A percentile compares a stretch with the other conserved stretches of the same genome.
Evolutionary conservation across 2,113 vertebrate species (phyloP).

Genomic region (Notarius quadriscutis): DNA sequence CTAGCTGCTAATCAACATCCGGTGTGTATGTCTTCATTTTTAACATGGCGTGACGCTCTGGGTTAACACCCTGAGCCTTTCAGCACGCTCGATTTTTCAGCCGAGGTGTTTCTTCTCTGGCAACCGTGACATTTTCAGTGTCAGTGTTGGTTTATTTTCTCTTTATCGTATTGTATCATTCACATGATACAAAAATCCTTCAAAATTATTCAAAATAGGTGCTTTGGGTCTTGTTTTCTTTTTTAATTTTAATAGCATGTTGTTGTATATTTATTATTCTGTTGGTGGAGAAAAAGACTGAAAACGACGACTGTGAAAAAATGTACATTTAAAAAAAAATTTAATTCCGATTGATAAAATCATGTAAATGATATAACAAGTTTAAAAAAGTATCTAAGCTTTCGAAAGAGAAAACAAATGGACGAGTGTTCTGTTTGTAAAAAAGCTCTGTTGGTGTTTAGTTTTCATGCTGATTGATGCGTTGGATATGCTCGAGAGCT

Average conservation of each 20-base stretch:
- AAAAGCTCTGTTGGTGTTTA: neutral
- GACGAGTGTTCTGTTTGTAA: neutral
- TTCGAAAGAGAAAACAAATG: neutral
- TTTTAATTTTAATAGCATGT: neutral
- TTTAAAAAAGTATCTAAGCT: neutral
- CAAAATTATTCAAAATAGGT: neutral
- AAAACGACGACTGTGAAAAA: conserved; percentile 29
- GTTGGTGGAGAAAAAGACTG: conserved; percentile 27
- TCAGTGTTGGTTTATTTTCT: conserved; percentile 19
- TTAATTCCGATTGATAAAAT: neutral
- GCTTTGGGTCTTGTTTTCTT: neutral
- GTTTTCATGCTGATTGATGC: neutral
- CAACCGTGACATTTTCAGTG: neutral
- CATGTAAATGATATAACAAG: neutral
- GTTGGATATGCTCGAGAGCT: neutral
- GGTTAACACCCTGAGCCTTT: neutral
- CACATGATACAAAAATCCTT: neutral
- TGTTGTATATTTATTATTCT: conserved; percentile 43
- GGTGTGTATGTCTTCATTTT: neutral
- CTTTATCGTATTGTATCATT: neutral
- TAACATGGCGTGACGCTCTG: neutral
- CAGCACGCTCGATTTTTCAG: neutral
- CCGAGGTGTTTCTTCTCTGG: neutral
- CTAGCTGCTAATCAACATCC: neutral
- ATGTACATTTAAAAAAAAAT: neutral